Base-by-base conservation (phyloP, 2,888 invertebrate genomes). In the Drosophila atripex region DNA sequence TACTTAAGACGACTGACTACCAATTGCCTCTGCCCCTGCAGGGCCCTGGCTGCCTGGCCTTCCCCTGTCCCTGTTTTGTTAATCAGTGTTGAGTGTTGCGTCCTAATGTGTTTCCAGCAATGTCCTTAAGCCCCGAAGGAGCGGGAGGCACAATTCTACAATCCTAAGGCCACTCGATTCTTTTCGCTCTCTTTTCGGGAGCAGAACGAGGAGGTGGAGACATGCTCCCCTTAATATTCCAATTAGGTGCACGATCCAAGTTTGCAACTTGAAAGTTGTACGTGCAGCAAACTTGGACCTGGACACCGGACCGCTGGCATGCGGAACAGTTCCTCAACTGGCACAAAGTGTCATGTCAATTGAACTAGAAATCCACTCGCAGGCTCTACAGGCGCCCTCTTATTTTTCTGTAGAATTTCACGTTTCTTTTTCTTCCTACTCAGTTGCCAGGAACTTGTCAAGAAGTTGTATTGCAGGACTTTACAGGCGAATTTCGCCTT, bases 311-410 rank as follows among this genome's bases (percentile, higher is more conserved):
- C 71, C 12, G 21, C 60, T 53, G 57, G 71, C 64, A 72, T 60
- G 65, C 84, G 80, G 78, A 80, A 80, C 84, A 75, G 75, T 84
- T 80, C 52, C 55, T 78, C 69, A 77, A 82, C 73, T 77, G 84
- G 77, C 82, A 86, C 86, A 82, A 82, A 82, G 86, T 82, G 82
- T 82, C 82, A 82, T 80, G 86, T 82, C 86, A 80, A 80, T 84
- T 84, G 86, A 80, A 80, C 80, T 83, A 75, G 86, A 75, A 82
- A 79, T 86, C 73, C 60, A 85, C 74, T 79, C 66, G 63, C 65
- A 53, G 69, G 54, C 63, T 75, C 63, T 59, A 35, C 63, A 75
- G 70, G 53, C 25, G n/a, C n/a, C 7, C 7, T 35, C 7, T 35
- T 35, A 35, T 35, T 35, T 35, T 35, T 35, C 35, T 35, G 6